phyloP scores from a whole-genome alignment of 2,797 vertebrate species.

The Diceros bicornis region DNA sequence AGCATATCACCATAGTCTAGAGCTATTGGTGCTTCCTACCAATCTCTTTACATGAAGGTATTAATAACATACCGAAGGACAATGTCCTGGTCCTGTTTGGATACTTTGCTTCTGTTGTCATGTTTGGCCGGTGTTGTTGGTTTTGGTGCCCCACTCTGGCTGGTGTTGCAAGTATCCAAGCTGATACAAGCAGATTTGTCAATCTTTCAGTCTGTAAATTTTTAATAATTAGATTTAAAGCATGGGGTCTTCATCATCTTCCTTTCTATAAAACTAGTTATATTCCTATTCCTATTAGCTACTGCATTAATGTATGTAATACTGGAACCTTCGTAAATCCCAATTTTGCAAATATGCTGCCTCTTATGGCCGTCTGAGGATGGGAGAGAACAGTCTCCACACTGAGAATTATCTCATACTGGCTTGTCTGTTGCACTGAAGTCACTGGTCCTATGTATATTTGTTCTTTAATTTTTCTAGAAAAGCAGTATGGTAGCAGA shows the following conservation, averaged over 20 bases:
- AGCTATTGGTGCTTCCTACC: neutral
- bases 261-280: neutral
- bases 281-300: neutral
- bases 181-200: neutral
- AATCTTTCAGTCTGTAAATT: neutral
- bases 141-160: neutral
- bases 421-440: neutral
- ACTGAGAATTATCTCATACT: neutral
- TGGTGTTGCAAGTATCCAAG: neutral
- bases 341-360: conserved; percentile 15
- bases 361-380: neutral
- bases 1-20: neutral
- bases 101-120: neutral
- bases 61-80: neutral
- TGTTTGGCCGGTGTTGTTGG: neutral
- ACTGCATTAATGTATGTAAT: neutral
- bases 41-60: neutral
- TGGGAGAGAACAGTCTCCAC: neutral
- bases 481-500: neutral
- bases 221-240: conserved; percentile 55
- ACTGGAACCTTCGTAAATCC: neutral
- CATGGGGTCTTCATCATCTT: neutral
- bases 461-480: neutral
- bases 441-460: neutral
- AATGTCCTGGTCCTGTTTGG: neutral